These are phyloP conservation scores for Drosophila tripunctata DNA, from an alignment of 2,888 invertebrate genomes.

Conservation along the genomic window DNA sequence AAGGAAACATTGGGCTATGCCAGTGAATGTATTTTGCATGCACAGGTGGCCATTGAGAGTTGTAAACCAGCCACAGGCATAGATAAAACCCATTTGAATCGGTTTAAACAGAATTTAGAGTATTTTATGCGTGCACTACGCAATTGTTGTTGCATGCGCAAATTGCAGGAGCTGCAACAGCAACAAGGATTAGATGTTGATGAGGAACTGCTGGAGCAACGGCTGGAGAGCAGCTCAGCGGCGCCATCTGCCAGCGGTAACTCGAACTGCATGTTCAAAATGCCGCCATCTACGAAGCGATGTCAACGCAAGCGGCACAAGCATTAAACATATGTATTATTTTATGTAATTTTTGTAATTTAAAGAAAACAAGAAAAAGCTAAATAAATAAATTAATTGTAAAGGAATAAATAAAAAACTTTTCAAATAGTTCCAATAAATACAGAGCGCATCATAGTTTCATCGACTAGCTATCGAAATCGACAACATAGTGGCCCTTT, in stretches of 20 bases:
- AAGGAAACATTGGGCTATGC: slow-evolving; percentile 73
- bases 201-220: slow-evolving; percentile 3
- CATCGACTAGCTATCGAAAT: background rate
- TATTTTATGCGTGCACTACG: slow-evolving; percentile 65
- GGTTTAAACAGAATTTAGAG: slow-evolving; percentile 70
- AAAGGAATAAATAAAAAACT: background rate
- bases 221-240: background rate
- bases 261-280: background rate
- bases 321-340: background rate
- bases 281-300: slow-evolving; percentile 9
- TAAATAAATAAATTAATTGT: slow-evolving; percentile 16
- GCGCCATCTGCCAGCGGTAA: slow-evolving; percentile 20
- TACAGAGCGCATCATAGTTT: background rate
- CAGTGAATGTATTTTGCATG: slow-evolving; percentile 70
- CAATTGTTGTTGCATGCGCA: slow-evolving; percentile 51
- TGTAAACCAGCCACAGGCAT: slow-evolving; percentile 25
- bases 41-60: slow-evolving; percentile 57
- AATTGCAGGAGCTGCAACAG: slow-evolving; percentile 27
- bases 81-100: slow-evolving; percentile 23
- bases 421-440: too few relatives aligned
- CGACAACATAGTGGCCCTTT: slow-evolving; percentile 6
- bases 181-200: slow-evolving; percentile 8
- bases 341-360: background rate
- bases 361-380: background rate
- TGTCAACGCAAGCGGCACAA: slow-evolving; percentile 3